Evolutionary conservation across 2,888 invertebrate species (phyloP), one percentile per base, ranked within the genome.

Genomic region (Phragmatobia fuliginosa): DNA sequence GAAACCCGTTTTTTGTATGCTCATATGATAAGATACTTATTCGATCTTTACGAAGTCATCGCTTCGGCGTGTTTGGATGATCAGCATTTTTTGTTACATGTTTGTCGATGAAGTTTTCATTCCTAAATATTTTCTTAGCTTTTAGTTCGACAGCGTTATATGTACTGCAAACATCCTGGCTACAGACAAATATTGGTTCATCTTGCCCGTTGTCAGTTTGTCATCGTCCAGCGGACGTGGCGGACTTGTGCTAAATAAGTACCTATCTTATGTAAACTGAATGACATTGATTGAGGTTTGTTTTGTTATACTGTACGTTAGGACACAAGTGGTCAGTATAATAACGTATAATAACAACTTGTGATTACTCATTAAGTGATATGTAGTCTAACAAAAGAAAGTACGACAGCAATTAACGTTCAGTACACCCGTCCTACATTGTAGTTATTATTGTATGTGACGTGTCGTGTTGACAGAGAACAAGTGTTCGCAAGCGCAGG

Each of bases 91-190:
- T 90, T 90, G 81, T 87, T 72, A 74, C 69, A 67, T 84, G 84
- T 89, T 86, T 89, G 83, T 83, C 80, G 76, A 85, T 84, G 83
- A 88, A 84, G 82, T 84, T 84, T 86, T 85, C 79, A 82, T 85
- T 87, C 88, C 85, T 84, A 89, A 91, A 92, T 91, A 90, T 93
- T 93, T 90, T 87, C 88, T 90, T 88, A 87, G 86, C 90, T 92
- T 91, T 94, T 92, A 92, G 92, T 83, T 82, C 83, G 88, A 86
- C 85, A 80, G 84, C 87, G 89, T 90, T 91, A 91, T 90, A 84
- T 85, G 87, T 81, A 84, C 79, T 75, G 87, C 91, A 94, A 94
- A 94, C 94, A 94, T 94, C 94, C 94, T 94, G 94, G 83, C 88
- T 81, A 72, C 76, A 73, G 82, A 81, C 91, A 94, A 94, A 94